These are phyloP conservation scores for Capromys pilorides DNA, from an alignment of 2,797 vertebrate genomes.

Conservation along the genomic window DNA sequence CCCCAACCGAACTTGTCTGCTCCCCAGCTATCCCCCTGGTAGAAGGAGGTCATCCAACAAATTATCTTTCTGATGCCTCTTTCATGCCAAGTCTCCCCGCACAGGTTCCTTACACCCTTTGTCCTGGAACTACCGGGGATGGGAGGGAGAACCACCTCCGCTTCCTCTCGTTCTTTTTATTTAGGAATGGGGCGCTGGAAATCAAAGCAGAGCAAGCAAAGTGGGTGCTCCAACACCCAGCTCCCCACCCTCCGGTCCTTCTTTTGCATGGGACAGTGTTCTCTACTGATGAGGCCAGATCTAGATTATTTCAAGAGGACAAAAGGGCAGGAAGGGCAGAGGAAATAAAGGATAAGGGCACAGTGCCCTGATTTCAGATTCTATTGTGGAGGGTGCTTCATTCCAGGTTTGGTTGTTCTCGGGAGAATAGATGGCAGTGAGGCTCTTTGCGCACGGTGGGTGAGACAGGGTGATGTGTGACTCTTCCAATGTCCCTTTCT, in stretches of 20 bases:
- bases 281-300: neutral
- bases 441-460: neutral
- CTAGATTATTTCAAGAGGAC: neutral
- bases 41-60: neutral
- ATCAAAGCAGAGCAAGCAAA: neutral
- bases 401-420: neutral
- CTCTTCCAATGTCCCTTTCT: neutral
- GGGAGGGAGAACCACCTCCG: neutral
- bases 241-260: too few relatives aligned
- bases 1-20: too few relatives aligned
- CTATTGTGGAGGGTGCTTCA: neutral
- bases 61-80: neutral
- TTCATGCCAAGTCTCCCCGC: neutral
- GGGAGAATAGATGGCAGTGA: neutral
- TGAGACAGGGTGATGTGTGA: neutral
- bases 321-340: neutral
- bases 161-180: too few relatives aligned
- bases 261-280: neutral
- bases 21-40: neutral
- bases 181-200: neutral
- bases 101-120: accelerated
- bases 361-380: neutral
- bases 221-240: neutral
- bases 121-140: neutral
- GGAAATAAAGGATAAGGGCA: neutral